phyloP scores from a whole-genome alignment of 1,140 invertebrate genomes.

The Mylabris phalerata region DNA sequence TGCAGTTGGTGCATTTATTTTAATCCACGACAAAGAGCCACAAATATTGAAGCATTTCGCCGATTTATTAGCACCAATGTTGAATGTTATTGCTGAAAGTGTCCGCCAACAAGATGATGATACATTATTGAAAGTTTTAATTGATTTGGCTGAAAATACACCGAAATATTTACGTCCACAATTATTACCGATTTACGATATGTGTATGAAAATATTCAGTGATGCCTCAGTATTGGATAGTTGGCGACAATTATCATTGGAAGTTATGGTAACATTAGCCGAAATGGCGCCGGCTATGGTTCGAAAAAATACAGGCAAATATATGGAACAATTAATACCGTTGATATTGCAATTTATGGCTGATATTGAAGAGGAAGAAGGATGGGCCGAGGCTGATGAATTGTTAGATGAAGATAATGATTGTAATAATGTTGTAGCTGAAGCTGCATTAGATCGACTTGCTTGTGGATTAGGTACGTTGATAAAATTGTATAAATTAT shows the following conservation, averaged over 20 bases:
- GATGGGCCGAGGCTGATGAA: constrained; percentile 75
- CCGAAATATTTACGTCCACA: constrained; percentile 89
- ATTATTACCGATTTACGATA: constrained; percentile 77
- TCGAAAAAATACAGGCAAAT: constrained; percentile 77
- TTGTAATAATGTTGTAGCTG: constrained; percentile 87
- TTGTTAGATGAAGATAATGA: constrained; percentile 82
- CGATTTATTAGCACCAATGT: constrained; percentile 67
- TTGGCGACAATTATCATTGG: constrained; percentile 86
- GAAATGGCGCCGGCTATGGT: constrained; percentile 96
- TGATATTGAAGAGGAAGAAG: constrained; percentile 87
- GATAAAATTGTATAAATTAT: not conserved
- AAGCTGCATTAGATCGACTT: constrained; percentile 92
- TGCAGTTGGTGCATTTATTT: constrained; percentile 83
- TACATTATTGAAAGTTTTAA: constrained; percentile 80
- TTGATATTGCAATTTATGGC: constrained; percentile 93
- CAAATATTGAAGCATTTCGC: constrained; percentile 80
- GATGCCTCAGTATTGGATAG: constrained; percentile 71
- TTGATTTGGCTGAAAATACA: constrained; percentile 87
- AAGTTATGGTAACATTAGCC: constrained; percentile 85
- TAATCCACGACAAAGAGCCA: constrained; percentile 83
- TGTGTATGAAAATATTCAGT: constrained; percentile 82
- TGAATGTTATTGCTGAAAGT: constrained; percentile 68
- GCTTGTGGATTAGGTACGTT: constrained; percentile 80
- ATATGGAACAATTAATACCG: constrained; percentile 71
- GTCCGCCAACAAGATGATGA: constrained; percentile 85